A percentile compares a stretch with the other conserved stretches of the same genome.
phyloP scores from a whole-genome alignment of 2,113 vertebrate genomes.

The Paedocypris sp. region DNA sequence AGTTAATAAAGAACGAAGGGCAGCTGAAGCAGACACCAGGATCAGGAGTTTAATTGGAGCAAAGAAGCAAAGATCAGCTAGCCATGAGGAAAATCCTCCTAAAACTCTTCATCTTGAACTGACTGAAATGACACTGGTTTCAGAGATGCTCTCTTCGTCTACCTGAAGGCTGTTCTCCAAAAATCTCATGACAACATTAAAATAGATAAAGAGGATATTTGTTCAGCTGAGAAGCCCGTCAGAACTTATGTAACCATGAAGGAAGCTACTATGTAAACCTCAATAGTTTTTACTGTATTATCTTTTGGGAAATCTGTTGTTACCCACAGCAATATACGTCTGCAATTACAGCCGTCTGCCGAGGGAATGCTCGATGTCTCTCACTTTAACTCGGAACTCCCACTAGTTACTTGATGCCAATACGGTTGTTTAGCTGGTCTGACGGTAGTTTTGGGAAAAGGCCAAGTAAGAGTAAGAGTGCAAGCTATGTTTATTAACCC shows the following conservation, averaged over 20 bases:
- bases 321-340: not conserved
- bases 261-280: too few species aligned
- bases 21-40: not conserved
- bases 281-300: not conserved
- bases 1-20: too few species aligned
- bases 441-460: conserved; percentile 36
- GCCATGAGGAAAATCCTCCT: not conserved
- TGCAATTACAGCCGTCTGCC: not conserved
- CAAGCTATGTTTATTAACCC: too few species aligned
- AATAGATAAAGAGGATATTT: not conserved
- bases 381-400: conserved; percentile 30
- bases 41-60: not conserved
- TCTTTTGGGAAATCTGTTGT: not conserved
- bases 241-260: not conserved
- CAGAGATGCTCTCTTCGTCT: not conserved
- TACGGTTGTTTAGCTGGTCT: conserved; percentile 45
- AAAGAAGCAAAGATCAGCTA: not conserved
- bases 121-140: not conserved
- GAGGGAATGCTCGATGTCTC: conserved; percentile 10
- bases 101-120: not conserved
- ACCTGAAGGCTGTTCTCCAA: not conserved
- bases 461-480: conserved; percentile 30
- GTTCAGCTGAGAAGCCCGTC: not conserved
- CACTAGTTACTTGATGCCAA: conserved; percentile 32
- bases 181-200: not conserved